phyloP scores from a whole-genome alignment of 1,140 invertebrate genomes.

The Hyposmocoma kahamanoa region DNA sequence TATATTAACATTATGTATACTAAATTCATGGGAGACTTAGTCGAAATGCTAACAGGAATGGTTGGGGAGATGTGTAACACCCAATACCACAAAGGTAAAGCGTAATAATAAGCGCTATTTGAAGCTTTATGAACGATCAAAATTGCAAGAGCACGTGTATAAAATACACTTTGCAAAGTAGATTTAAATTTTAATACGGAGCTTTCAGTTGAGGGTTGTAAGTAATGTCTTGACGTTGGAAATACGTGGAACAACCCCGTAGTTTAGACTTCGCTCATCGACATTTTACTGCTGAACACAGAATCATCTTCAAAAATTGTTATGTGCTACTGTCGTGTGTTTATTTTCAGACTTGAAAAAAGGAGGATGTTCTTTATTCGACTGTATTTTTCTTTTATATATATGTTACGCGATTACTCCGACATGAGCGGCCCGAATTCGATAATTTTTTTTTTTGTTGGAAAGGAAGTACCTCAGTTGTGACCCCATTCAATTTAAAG shows the following conservation, averaged over 20 bases:
- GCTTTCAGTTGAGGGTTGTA: conserved; percentile 68
- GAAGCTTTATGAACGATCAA: conserved; percentile 70
- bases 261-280: too few species aligned
- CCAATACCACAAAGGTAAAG: conserved; percentile 64
- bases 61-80: conserved; percentile 56
- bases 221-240: conserved; percentile 62
- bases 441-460: too few species aligned
- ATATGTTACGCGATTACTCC: too few species aligned
- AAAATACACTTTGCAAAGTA: conserved; percentile 73
- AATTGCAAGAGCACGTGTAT: conserved; percentile 72
- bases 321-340: too few species aligned
- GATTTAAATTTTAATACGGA: conserved; percentile 74
- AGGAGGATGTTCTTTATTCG: too few species aligned
- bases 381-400: too few species aligned
- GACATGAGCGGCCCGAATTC: too few species aligned
- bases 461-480: too few species aligned
- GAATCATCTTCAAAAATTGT: too few species aligned
- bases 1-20: conserved; percentile 66
- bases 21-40: conserved; percentile 60
- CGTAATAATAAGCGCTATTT: conserved; percentile 68
- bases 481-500: too few species aligned
- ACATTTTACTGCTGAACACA: too few species aligned
- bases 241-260: conserved; percentile 42
- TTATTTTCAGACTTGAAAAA: too few species aligned
- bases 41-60: conserved; percentile 49